Base-by-base conservation (phyloP, 2,797 vertebrate genomes). In the Pipistrellus kuhlii region DNA sequence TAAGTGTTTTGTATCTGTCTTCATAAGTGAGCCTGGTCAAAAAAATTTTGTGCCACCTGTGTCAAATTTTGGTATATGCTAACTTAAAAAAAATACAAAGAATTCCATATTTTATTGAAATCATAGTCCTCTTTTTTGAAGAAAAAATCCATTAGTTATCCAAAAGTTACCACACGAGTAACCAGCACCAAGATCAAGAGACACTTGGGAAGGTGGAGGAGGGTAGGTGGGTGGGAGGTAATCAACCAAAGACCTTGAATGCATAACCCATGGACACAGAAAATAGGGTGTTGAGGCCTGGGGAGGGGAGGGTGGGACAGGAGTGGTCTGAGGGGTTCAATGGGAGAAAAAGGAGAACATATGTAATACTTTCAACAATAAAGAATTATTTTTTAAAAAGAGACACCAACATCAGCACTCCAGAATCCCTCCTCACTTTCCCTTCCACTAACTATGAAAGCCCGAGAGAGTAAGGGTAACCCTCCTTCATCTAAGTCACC, bases 1-100 rank as follows among this genome's bases (percentile, higher is more conserved):
- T 82, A 94, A 89, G 46, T 88, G 51, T 87, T 94, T 96, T 96
- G 35, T 76, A 53, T 96, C 51, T 66, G 6, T 68, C 75, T 87
- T 62, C 44, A 32, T 84, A 94, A 81, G 23, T 32, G 48, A 96
- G 12, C 41, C 92, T 93, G 21, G 13, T 81, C 9, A 83, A 91
- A 94, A 87, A 92, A 30, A 48, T 78, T 77, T 57, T 84, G 12
- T 90, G 35, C 25, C 15, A 51, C 85, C 18, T 93, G 95, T 75
- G 46, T 75, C 8, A 78, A 7, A 13, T 94, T 94, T 89, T 44
- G 35, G 9, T 73, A 71, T 88, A 87, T 73, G 41, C 46, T 86
- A 90, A 13, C 6, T 83, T 88, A 32, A 66, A 57, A 93, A 44
- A 95, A 95, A 87, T 32, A 6, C 15, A 80, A 94, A 82, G 9